A percentile compares a stretch with the other conserved stretches of the same genome.
phyloP scores from a whole-genome alignment of 35 echinoderm and acorn worm species.

The Nesometra sesokonis region DNA sequence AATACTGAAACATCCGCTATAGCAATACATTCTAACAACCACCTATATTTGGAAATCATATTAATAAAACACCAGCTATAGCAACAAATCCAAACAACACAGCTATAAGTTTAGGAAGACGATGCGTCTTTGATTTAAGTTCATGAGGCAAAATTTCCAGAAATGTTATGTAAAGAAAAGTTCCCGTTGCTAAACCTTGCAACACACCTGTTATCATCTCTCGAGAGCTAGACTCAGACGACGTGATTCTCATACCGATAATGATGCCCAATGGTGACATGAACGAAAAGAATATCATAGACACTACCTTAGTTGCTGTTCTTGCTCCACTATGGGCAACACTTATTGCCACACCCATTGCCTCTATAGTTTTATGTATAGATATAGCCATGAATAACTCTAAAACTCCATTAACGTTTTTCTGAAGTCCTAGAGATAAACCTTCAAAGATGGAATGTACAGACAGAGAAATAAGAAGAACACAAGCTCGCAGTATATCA shows the following conservation, averaged over 20 bases:
- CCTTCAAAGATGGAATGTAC: constrained; percentile 85
- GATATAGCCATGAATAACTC: constrained; percentile 78
- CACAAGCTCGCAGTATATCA: constrained; percentile 19
- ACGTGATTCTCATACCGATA: constrained; percentile 68
- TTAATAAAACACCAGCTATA: constrained; percentile 22
- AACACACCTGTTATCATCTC: constrained; percentile 58
- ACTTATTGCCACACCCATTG: constrained; percentile 60
- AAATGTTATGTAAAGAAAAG: constrained; percentile 92
- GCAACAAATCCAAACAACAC: constrained; percentile 56
- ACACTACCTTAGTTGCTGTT: constrained; percentile 22
- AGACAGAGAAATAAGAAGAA: constrained; percentile 61
- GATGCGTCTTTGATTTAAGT: constrained; percentile 45
- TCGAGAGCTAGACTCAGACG: constrained; percentile 1
- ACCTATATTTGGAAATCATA: not conserved
- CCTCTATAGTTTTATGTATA: constrained; percentile 77
- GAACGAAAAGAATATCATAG: constrained; percentile 44
- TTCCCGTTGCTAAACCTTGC: constrained; percentile 81
- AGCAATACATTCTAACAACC: no score
- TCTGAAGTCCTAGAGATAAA: constrained; percentile 70
- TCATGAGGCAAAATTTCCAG: constrained; percentile 80
- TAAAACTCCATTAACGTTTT: constrained; percentile 19
- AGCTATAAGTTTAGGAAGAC: constrained; percentile 44
- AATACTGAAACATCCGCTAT: no score
- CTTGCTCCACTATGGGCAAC: constrained; percentile 39
- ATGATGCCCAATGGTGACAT: constrained; percentile 69